A percentile compares a stretch with the other conserved stretches of the same genome.
phyloP scores from a whole-genome alignment of 2,888 invertebrate genomes.

The Phyto melanocephala region DNA sequence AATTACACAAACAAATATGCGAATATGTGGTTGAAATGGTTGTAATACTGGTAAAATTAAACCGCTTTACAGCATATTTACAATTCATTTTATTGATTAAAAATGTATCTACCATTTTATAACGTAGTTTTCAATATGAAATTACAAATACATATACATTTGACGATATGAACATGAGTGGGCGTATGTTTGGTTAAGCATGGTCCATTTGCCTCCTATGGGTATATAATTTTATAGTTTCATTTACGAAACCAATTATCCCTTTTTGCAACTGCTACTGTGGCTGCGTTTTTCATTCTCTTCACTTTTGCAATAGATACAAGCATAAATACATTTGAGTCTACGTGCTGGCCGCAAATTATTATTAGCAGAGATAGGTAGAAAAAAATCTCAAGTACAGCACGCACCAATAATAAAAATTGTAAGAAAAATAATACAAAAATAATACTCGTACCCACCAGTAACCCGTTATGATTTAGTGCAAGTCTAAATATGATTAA shows the following conservation, averaged over 20 bases:
- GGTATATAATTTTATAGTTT: slow-evolving; percentile 59
- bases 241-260: slow-evolving; percentile 62
- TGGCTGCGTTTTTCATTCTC: neutral
- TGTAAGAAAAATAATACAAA: neutral
- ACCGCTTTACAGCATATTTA: slow-evolving; percentile 64
- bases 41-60: slow-evolving; percentile 56
- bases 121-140: neutral
- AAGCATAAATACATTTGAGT: neutral
- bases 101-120: neutral
- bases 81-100: slow-evolving; percentile 64
- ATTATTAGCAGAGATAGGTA: neutral
- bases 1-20: slow-evolving; percentile 1
- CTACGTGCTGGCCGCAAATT: slow-evolving; percentile 47
- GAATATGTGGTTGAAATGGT: slow-evolving; percentile 29
- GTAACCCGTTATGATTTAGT: slow-evolving; percentile 46
- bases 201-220: slow-evolving; percentile 53
- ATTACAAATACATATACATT: neutral
- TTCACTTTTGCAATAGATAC: slow-evolving; percentile 12
- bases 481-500: slow-evolving; percentile 53
- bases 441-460: neutral
- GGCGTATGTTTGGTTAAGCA: slow-evolving; percentile 10
- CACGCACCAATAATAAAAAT: slow-evolving; percentile 33
- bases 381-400: slow-evolving; percentile 41
- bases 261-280: slow-evolving; percentile 30
- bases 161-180: too few species aligned